Conservation (phyloP, 2,113 vertebrate species). For the Scartelaos histophorus region DNA sequence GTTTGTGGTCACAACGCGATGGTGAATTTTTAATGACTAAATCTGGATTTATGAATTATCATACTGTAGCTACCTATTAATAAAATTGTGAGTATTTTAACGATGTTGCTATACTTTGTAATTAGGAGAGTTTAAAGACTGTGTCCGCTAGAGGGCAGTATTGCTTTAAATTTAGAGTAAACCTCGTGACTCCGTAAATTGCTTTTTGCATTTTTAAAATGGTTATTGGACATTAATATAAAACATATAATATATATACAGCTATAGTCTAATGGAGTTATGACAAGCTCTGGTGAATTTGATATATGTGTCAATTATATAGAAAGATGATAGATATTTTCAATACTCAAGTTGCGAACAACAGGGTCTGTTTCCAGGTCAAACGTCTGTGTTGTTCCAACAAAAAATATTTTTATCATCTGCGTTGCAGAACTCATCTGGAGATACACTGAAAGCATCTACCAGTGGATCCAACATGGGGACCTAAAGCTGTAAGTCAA, state of each 20-base stretch:
- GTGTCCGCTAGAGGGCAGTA: constrained; percentile 8
- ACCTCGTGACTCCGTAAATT: background rate
- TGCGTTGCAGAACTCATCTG: background rate
- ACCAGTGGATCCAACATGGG: background rate
- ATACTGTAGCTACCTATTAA: too few relatives aligned
- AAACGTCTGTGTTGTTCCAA: background rate
- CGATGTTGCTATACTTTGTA: background rate
- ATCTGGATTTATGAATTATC: background rate
- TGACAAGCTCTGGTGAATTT: background rate
- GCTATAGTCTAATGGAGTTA: background rate
- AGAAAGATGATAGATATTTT: too few relatives aligned
- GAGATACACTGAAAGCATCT: background rate
- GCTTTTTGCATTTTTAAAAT: background rate
- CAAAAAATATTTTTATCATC: background rate
- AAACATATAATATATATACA: too few relatives aligned
- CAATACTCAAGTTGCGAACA: too few relatives aligned
- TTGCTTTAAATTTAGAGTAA: constrained; percentile 7
- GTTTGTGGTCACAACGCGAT: background rate
- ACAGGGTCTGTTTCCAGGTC: background rate
- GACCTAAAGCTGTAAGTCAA: background rate
- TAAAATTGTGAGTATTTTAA: background rate
- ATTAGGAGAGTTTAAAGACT: background rate
- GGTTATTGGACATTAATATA: background rate
- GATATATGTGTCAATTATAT: too few relatives aligned
- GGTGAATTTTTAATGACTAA: background rate